A percentile compares a stretch with the other conserved stretches of the same genome.
phyloP scores from a whole-genome alignment of 2,113 vertebrate genomes.

The Phyllopteryx taeniolatus region DNA sequence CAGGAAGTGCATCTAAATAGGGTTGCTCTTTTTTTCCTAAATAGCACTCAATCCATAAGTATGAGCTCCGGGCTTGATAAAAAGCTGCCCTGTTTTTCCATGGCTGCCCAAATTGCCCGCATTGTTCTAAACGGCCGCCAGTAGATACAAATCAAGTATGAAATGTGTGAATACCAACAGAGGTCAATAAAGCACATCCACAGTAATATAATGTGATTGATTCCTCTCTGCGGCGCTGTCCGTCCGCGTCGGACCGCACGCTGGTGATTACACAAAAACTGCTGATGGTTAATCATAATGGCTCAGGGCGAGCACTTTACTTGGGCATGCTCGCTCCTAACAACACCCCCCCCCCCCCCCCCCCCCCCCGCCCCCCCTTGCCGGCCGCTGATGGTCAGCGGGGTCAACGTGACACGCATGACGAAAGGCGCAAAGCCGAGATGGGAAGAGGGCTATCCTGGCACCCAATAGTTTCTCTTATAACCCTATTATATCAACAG shows the following conservation, averaged over 20 bases:
- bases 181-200: constrained; percentile 72
- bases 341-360: no score
- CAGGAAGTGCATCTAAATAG: constrained; percentile 60
- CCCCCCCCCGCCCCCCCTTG: constrained; percentile 64
- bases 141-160: constrained; percentile 75
- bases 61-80: constrained; percentile 51
- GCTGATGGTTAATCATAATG: constrained; percentile 74
- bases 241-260: constrained; percentile 51
- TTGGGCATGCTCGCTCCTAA: constrained; percentile 55
- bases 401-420: constrained; percentile 65
- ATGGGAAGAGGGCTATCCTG: neutral
- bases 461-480: constrained; percentile 33
- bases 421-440: constrained; percentile 35
- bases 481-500: constrained; percentile 52
- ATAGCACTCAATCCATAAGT: constrained; percentile 66
- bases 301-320: constrained; percentile 70
- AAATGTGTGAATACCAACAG: constrained; percentile 73
- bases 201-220: constrained; percentile 75
- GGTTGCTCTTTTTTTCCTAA: constrained; percentile 51
- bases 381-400: constrained; percentile 49
- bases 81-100: constrained; percentile 66
- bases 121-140: constrained; percentile 70
- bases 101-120: constrained; percentile 70
- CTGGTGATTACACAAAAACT: constrained; percentile 72
- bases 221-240: constrained; percentile 63